Percentiles rank a stretch among this genome's conserved stretches.
phyloP scores from a whole-genome alignment of 2,113 vertebrate genomes.

The Oreochromis niloticus region DNA sequence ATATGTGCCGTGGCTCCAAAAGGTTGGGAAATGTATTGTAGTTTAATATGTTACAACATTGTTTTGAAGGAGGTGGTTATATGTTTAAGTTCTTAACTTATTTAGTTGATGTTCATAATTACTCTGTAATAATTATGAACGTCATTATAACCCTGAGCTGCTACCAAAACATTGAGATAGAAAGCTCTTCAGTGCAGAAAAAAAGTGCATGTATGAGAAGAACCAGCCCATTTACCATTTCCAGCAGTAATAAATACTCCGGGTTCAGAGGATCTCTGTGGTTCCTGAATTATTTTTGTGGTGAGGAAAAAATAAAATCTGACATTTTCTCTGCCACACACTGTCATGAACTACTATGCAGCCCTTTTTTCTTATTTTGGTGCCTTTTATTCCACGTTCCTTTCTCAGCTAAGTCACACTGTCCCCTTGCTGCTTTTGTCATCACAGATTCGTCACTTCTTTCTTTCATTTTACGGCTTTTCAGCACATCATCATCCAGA shows the following conservation, averaged over 20 bases:
- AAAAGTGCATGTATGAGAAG: background rate
- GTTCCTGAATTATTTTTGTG: background rate
- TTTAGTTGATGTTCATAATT: background rate
- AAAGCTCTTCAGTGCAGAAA: background rate
- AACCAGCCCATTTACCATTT: background rate
- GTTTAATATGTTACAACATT: background rate
- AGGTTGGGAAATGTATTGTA: background rate
- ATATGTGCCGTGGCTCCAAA: background rate
- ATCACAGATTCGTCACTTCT: slow-evolving; percentile 28
- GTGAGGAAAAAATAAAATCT: background rate
- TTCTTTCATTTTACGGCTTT: slow-evolving; percentile 30
- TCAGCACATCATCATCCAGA: slow-evolving; percentile 39
- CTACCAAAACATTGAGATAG: background rate
- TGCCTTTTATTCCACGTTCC: background rate
- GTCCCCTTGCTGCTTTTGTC: slow-evolving; percentile 43
- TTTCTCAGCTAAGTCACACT: background rate
- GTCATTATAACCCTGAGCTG: background rate
- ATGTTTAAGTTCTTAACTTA: background rate
- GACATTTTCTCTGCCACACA: background rate
- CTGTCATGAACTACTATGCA: background rate
- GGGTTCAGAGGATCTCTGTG: background rate
- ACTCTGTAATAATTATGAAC: background rate
- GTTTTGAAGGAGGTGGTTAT: background rate
- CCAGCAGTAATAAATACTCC: background rate
- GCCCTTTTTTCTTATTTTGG: background rate